phyloP scores from a whole-genome alignment of 2,797 vertebrate genomes.

The Enteromius anoplus region DNA sequence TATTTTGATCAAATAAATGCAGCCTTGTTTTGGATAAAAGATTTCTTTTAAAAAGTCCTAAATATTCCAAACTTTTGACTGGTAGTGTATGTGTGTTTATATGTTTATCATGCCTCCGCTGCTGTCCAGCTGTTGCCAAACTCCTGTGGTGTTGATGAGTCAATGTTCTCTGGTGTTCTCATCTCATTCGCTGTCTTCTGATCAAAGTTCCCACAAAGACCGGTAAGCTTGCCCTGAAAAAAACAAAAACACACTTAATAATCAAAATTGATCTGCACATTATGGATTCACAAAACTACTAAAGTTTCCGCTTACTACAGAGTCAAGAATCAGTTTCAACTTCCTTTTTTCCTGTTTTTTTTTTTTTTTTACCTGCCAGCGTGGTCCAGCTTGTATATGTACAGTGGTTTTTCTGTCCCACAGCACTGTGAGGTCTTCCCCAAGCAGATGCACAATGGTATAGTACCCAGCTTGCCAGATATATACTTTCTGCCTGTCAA shows the following conservation, averaged over 20 bases:
- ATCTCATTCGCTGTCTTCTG: slow-evolving; percentile 94
- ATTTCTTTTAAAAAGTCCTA: neutral
- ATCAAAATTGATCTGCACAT: neutral
- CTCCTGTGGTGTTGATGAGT: slow-evolving; percentile 89
- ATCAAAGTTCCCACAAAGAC: slow-evolving; percentile 96
- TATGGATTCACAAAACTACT: neutral
- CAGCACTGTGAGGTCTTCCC: slow-evolving; percentile 86
- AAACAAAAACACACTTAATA: neutral
- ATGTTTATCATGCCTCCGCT: slow-evolving; percentile 77
- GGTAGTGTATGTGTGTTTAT: slow-evolving; percentile 1
- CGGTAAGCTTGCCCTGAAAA: slow-evolving; percentile 83
- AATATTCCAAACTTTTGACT: neutral
- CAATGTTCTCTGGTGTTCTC: slow-evolving; percentile 92
- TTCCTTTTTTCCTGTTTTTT: neutral
- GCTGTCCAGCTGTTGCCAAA: slow-evolving; percentile 95
- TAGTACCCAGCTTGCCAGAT: slow-evolving; percentile 91
- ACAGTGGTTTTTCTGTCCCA: slow-evolving; percentile 96
- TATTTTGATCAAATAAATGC: slow-evolving; percentile 6
- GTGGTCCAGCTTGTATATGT: slow-evolving; percentile 90
- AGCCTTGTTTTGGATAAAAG: neutral
- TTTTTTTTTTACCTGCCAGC: slow-evolving; percentile 85
- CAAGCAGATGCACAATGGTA: slow-evolving; percentile 86
- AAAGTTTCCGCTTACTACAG: neutral
- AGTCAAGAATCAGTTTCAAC: neutral
- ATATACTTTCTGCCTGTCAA: slow-evolving; percentile 82